Base-by-base conservation (phyloP, 2,888 invertebrate species). In the Dascillus cervinus region DNA sequence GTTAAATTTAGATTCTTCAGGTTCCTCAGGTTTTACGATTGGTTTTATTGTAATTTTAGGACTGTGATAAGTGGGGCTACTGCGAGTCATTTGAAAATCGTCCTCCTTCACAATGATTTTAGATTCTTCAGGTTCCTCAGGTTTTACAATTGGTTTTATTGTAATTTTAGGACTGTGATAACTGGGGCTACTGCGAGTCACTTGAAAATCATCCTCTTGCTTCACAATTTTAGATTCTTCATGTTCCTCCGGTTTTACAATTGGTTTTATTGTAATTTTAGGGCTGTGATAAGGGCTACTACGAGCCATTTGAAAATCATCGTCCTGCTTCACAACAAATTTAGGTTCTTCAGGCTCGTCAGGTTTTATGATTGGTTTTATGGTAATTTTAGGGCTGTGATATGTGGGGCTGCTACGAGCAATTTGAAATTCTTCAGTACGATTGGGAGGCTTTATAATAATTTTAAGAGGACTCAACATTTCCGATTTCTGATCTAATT, bases 31-130 rank as follows among this genome's bases (percentile, higher is more conserved):
- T 47, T 62, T 62, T 13, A 62, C 46, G 35, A 75, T 63, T 2
- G 75, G 73, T 60, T 75, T 75, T 39, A 75, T 75, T 40, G 72
- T 74, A 26, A 74, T 56, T 61, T 73, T 75, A 26, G 46, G 49
- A 29, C 46, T 37, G 6, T 34, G 43, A n/a, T n/a, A n/a, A n/a
- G n/a, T n/a, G n/a, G n/a, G n/a, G n/a, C n/a, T n/a, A n/a, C n/a
- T n/a, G n/a, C n/a, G n/a, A n/a, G n/a, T n/a, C n/a, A n/a, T n/a
- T n/a, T n/a, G n/a, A n/a, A n/a, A n/a, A n/a, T n/a, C n/a, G 5
- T 6, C 17, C 17, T 17, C 17, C 8, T 17, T 8, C 8, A 17
- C 17, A 4, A 6, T 8, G 5, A 17, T 6, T 17, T 17, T 17
- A 6, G 4, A 11, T 10, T 27, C 25, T 8, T 12, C 9, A 6